phyloP scores from a whole-genome alignment of 2,888 invertebrate genomes.

The Pimpla rufipes region DNA sequence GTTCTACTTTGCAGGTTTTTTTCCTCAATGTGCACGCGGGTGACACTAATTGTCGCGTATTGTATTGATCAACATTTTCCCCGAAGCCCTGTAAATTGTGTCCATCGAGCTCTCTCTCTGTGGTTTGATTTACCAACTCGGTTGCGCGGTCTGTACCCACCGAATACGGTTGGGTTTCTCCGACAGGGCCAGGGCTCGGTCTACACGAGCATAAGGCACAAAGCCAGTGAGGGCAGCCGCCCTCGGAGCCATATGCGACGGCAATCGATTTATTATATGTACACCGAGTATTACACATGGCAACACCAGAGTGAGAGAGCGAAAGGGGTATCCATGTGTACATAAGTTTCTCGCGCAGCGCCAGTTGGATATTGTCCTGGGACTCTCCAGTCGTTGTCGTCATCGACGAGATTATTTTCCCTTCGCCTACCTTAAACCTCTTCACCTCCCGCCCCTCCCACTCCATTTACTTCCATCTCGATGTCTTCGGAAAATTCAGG shows the following conservation, averaged over 20 bases:
- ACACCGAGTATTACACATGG: neutral
- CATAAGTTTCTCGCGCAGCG: slow-evolving; percentile 15
- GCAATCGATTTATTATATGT: slow-evolving; percentile 30
- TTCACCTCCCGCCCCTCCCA: neutral
- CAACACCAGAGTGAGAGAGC: neutral
- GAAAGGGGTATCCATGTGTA: neutral
- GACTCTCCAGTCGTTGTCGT: slow-evolving; percentile 17
- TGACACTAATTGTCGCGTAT: too few species aligned
- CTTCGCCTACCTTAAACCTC: slow-evolving; percentile 1
- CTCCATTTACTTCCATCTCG: neutral
- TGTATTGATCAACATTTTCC: too few species aligned
- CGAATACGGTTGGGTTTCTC: slow-evolving; percentile 2
- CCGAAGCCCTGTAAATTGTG: neutral
- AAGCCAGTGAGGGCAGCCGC: slow-evolving; percentile 9
- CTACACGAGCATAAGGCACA: slow-evolving; percentile 9
- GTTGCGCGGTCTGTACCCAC: neutral
- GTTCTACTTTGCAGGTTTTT: too few species aligned
- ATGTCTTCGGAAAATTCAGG: slow-evolving; percentile 6
- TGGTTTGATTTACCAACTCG: neutral
- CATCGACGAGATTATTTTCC: slow-evolving; percentile 21
- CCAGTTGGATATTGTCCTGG: slow-evolving; percentile 29
- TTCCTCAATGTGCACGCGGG: too few species aligned
- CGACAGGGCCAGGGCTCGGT: neutral
- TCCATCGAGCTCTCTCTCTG: neutral
- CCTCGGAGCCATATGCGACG: neutral